A percentile compares a stretch with the other conserved stretches of the same genome.
Evolutionary conservation across 2,888 invertebrate genomes (phyloP).

Genomic region (Thumatha senex): DNA sequence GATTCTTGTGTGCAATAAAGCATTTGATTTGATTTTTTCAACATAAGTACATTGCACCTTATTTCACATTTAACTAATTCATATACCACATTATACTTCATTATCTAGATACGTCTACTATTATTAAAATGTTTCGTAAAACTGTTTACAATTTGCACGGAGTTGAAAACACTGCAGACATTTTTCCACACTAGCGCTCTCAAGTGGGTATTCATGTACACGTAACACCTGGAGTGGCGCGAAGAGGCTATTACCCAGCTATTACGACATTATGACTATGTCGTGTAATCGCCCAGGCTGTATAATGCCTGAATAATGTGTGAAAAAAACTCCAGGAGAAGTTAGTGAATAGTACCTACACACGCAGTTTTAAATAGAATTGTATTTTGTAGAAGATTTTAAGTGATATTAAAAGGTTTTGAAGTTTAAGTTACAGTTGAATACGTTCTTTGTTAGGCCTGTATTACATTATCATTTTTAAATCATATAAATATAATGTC

Average conservation of each 20-base stretch:
- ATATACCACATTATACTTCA: too few relatives aligned
- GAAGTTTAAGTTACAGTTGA: too few relatives aligned
- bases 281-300: slow-evolving; percentile 43
- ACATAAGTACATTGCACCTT: too few relatives aligned
- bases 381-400: too few relatives aligned
- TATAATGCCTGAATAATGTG: slow-evolving; percentile 44
- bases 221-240: slow-evolving; percentile 48
- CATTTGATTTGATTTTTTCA: too few relatives aligned
- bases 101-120: not conserved
- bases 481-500: too few relatives aligned
- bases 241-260: slow-evolving; percentile 51
- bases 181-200: slow-evolving; percentile 48
- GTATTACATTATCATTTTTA: too few relatives aligned
- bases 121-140: slow-evolving; percentile 4
- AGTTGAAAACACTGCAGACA: slow-evolving; percentile 26
- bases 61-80: too few relatives aligned
- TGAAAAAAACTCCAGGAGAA: slow-evolving; percentile 39
- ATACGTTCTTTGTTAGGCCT: too few relatives aligned
- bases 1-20: too few relatives aligned
- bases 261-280: slow-evolving; percentile 47
- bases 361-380: slow-evolving; percentile 2
- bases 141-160: slow-evolving; percentile 5
- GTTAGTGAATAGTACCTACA: slow-evolving; percentile 14
- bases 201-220: slow-evolving; percentile 54
- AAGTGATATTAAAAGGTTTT: not conserved